Conservation (phyloP, 2,113 vertebrate genomes). For the Oreotrochilus melanogaster region DNA sequence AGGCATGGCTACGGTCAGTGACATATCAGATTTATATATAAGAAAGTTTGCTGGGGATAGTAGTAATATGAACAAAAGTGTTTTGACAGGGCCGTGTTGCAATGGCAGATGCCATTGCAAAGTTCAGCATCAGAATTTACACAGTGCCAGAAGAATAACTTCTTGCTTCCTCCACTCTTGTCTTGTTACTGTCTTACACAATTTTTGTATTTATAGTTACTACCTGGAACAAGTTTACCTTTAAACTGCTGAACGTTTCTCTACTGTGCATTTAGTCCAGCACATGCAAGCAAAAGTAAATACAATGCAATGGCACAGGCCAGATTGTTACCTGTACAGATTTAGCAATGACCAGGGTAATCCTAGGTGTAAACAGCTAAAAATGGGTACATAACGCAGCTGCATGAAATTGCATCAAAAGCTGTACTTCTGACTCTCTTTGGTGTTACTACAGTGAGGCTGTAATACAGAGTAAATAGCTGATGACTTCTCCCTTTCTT, state of each 20-base stretch:
- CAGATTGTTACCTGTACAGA: not conserved
- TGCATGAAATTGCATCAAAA: not conserved
- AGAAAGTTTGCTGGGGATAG: not conserved
- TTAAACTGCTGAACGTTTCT: not conserved
- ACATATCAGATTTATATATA: not conserved
- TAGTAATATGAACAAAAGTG: not conserved
- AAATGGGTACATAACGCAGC: not conserved
- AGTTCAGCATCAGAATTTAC: not conserved
- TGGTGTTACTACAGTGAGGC: not conserved
- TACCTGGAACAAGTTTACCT: not conserved
- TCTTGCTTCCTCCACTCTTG: not conserved
- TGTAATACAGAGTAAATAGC: not conserved
- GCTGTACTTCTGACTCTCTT: not conserved
- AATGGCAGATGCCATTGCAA: not conserved
- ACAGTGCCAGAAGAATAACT: not conserved
- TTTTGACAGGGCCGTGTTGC: fast-evolving
- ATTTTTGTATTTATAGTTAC: not conserved
- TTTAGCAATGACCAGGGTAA: not conserved
- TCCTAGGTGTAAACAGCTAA: not conserved
- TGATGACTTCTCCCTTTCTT: not conserved
- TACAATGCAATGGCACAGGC: not conserved
- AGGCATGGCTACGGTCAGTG: not conserved
- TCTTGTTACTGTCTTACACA: not conserved
- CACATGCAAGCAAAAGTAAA: not conserved
- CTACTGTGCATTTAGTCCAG: not conserved